Conservation (phyloP, 2,888 invertebrate genomes). For the Lordiphosa fenestrarum region DNA sequence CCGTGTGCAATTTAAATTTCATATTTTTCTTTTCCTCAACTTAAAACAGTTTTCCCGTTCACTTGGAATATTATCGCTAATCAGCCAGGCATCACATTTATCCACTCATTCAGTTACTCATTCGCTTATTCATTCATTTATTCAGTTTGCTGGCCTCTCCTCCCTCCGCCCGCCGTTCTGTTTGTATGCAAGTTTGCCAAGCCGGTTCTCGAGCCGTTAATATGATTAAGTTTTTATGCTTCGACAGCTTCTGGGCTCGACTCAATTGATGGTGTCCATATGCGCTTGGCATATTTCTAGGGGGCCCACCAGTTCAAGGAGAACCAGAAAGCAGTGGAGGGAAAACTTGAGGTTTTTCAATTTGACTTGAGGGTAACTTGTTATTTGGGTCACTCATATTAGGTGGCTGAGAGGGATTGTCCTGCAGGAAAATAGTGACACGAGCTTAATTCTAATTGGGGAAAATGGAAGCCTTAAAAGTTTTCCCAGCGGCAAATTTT, state of each 20-base stretch:
- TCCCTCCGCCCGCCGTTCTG: neutral
- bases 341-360: slow-evolving; percentile 5
- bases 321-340: neutral
- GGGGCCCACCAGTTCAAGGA: neutral
- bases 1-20: neutral
- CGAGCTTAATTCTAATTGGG: no score
- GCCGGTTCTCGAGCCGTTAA: slow-evolving; percentile 37
- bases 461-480: no score
- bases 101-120: slow-evolving; percentile 24
- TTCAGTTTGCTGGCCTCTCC: slow-evolving; percentile 28
- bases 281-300: neutral
- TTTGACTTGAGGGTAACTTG: slow-evolving; percentile 3
- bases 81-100: slow-evolving; percentile 47
- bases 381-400: slow-evolving; percentile 2
- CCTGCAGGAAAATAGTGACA: neutral
- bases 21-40: neutral
- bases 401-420: neutral
- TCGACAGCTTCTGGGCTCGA: slow-evolving; percentile 55
- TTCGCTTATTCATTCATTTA: slow-evolving; percentile 20
- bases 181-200: slow-evolving; percentile 15
- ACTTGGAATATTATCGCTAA: slow-evolving; percentile 46
- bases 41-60: slow-evolving; percentile 40
- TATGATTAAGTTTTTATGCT: slow-evolving; percentile 65
- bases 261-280: slow-evolving; percentile 3
- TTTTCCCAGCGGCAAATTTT: no score